Conservation (phyloP, 2,888 invertebrate species). For the Tipula unca region DNA sequence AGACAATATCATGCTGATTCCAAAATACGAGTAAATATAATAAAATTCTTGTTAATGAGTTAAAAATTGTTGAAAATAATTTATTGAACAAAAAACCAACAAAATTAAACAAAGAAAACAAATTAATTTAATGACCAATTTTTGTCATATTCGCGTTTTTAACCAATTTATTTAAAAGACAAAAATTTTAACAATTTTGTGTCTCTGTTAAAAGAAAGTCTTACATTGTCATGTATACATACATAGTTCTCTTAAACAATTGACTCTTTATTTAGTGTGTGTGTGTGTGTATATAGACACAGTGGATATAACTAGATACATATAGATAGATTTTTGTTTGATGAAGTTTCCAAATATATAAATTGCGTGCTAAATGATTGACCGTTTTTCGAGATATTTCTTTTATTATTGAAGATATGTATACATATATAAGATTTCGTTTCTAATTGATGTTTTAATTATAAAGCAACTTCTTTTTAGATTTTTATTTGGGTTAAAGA, state of each 20-base stretch:
- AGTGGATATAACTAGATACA: neutral
- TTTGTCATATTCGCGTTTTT: conserved; percentile 14
- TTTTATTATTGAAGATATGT: neutral
- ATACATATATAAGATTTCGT: neutral
- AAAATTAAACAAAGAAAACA: neutral
- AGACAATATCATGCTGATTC: conserved; percentile 8
- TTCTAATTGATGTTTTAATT: conserved; percentile 14
- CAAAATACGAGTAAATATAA: neutral
- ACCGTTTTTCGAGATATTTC: neutral
- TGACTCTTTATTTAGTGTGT: neutral
- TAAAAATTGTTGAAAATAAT: neutral
- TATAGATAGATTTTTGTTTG: neutral
- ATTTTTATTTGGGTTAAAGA: neutral
- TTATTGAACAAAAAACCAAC: neutral
- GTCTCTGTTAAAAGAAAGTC: neutral
- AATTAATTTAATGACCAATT: conserved; percentile 8
- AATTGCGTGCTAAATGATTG: conserved; percentile 14
- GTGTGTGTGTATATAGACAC: neutral
- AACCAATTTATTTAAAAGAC: neutral
- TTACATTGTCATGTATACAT: neutral
- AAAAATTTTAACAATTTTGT: neutral
- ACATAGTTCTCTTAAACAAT: neutral
- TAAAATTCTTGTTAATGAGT: conserved; percentile 2
- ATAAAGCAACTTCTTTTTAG: neutral
- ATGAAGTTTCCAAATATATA: neutral